Conservation (phyloP, 2,888 invertebrate genomes). For the Sepiola atlantica region DNA sequence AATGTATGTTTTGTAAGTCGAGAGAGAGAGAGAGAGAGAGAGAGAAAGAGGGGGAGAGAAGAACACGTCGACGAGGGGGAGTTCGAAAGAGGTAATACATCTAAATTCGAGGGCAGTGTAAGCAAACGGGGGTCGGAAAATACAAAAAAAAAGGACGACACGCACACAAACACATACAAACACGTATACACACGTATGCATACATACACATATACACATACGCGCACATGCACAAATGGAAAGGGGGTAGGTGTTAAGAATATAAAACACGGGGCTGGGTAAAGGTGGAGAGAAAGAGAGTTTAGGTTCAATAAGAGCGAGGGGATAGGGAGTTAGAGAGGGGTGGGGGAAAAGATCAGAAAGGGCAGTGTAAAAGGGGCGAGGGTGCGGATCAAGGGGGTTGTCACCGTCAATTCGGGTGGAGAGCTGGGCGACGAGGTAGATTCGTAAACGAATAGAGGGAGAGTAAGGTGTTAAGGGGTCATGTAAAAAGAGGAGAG, state of each 20-base stretch:
- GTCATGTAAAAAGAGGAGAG: background rate
- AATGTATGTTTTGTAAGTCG: slow-evolving; percentile 32
- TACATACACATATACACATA: background rate
- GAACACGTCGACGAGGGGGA: background rate
- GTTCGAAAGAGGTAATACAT: too few relatives aligned
- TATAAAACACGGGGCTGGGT: background rate
- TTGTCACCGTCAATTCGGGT: slow-evolving; percentile 23
- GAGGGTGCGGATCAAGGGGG: background rate
- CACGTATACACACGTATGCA: background rate
- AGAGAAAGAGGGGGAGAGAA: background rate
- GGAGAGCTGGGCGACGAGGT: background rate
- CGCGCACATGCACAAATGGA: background rate
- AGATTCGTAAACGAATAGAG: background rate
- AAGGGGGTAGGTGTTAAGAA: background rate
- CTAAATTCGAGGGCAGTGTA: background rate
- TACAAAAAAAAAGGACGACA: too few relatives aligned
- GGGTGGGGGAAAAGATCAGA: background rate
- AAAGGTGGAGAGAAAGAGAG: background rate
- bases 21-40: background rate
- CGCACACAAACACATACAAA: too few relatives aligned
- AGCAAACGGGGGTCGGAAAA: background rate
- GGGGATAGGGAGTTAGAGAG: background rate
- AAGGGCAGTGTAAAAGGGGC: slow-evolving; percentile 2
- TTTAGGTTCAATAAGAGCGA: too few relatives aligned
- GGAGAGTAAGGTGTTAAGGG: background rate